Evolutionary conservation across 2,888 invertebrate species (phyloP).

Genomic region (Scaptodrosophila latifasciaeformis): DNA sequence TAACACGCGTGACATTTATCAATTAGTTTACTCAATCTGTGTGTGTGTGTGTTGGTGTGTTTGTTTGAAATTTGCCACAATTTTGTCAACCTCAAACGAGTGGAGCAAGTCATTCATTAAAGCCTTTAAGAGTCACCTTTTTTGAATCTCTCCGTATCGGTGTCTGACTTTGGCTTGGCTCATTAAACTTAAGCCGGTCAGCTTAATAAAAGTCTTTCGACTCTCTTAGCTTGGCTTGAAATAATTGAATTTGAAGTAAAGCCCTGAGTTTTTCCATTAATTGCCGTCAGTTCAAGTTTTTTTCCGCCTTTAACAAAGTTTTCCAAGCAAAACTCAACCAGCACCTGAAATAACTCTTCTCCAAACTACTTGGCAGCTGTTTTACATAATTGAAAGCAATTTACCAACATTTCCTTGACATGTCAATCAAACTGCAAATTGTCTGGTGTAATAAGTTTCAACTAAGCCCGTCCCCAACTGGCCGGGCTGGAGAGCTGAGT

Average conservation of each 20-base stretch:
- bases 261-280: too few species aligned
- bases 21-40: slow-evolving; percentile 41
- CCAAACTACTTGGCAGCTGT: slow-evolving; percentile 2
- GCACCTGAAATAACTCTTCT: background rate
- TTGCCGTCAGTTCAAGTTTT: background rate
- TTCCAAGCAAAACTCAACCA: too few species aligned
- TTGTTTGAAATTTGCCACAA: background rate
- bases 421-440: slow-evolving; percentile 53
- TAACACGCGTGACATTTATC: slow-evolving; percentile 49
- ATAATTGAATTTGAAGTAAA: slow-evolving; percentile 26
- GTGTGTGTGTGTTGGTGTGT: slow-evolving; percentile 7
- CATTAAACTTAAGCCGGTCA: slow-evolving; percentile 36
- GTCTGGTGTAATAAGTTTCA: slow-evolving; percentile 23
- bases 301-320: too few species aligned
- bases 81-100: too few species aligned
- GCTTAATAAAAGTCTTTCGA: slow-evolving; percentile 39
- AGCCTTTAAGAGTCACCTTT: background rate
- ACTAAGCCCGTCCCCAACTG: background rate
- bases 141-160: background rate
- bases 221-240: slow-evolving; percentile 20
- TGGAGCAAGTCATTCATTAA: too few species aligned
- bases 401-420: slow-evolving; percentile 29
- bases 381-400: slow-evolving; percentile 45
- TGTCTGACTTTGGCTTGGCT: slow-evolving; percentile 13
- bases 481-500: slow-evolving; percentile 4